Evolutionary conservation across 2,888 invertebrate species (phyloP), one percentile per base, ranked within the genome.

Genomic region (Mimachlamys varia): DNA sequence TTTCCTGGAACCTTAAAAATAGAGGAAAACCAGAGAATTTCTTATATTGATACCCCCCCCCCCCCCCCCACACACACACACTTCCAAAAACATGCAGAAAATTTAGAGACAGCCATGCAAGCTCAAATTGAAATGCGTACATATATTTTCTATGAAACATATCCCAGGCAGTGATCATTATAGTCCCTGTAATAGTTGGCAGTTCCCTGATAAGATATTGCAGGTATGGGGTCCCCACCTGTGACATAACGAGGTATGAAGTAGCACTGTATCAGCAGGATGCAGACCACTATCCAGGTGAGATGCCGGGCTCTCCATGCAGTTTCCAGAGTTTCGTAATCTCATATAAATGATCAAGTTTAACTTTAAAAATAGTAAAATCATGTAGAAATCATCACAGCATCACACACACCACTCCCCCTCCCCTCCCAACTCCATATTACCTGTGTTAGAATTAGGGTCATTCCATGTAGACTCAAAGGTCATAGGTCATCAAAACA

Each of bases 161-260:
- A 22, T 76, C 76, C 76, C 76, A 27, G 19, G 0, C 13, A 2
- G 76, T 76, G 76, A 76, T 12, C 33, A 27, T 76, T 33, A 19
- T 22, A 62, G 62, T 22, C 5, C 19, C n/a, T 62, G 76, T 76
- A 33, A 27, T 33, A 33, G 76, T 33, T 76, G 12, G 27, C 17
- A 76, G 76, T 33, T 33, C 27, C n/a, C n/a, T n/a, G n/a, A n/a
- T n/a, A 33, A 33, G 76, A 76, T 76, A 27, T 27, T 10, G 22
- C 33, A 76, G 13, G 27, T 76, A 76, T 76, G 76, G 76, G 76
- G 76, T 76, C 76, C 76, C 76, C 76, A 76, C 76, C 76, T 76
- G 76, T 76, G 76, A 76, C 76, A 76, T 76, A 22, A 76, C 10
- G 13, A 76, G 33, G 22, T 19, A 2, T 33, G 27, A 4, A 22